phyloP scores from a whole-genome alignment of 2,888 invertebrate genomes.

The Oscheius myriophilus region DNA sequence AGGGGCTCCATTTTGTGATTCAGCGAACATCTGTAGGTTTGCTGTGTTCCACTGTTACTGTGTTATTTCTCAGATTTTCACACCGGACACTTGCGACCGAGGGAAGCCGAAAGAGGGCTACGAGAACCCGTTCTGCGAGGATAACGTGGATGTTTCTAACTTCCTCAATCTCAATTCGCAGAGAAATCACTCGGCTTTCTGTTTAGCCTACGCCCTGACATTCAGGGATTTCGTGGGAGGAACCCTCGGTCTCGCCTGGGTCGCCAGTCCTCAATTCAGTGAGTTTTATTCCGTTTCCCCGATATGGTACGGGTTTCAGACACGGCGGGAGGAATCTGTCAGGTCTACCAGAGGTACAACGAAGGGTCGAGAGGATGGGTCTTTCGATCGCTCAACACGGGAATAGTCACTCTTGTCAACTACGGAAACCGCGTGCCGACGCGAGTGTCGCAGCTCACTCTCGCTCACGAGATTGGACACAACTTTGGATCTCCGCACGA shows the following conservation, averaged over 20 bases:
- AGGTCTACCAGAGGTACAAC: constrained; percentile 92
- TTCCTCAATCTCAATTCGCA: constrained; percentile 96
- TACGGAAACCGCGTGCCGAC: constrained; percentile 93
- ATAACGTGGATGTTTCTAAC: constrained; percentile 98
- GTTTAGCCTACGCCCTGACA: constrained; percentile 98
- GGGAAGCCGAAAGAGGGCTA: constrained; percentile 53
- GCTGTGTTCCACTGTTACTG: background rate
- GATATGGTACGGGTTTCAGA: constrained; percentile 75
- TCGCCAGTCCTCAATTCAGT: constrained; percentile 86
- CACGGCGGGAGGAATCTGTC: constrained; percentile 97
- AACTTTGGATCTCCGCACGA: constrained; percentile 91
- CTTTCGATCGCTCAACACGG: constrained; percentile 94
- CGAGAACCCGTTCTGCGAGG: constrained; percentile 80
- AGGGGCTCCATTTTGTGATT: constrained; percentile 95
- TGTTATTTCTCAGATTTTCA: constrained; percentile 81
- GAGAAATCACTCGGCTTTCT: constrained; percentile 96
- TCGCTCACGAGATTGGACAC: constrained; percentile 99
- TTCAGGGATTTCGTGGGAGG: constrained; percentile 95
- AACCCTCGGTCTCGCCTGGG: constrained; percentile 97
- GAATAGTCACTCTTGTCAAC: constrained; percentile 97
- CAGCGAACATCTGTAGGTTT: constrained; percentile 81
- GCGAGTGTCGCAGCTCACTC: constrained; percentile 93
- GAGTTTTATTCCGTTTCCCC: constrained; percentile 25
- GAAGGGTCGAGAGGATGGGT: constrained; percentile 89
- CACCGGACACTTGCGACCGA: constrained; percentile 81